phyloP scores from a whole-genome alignment of 1,140 invertebrate species.

The Stegodyphus mimosarum region DNA sequence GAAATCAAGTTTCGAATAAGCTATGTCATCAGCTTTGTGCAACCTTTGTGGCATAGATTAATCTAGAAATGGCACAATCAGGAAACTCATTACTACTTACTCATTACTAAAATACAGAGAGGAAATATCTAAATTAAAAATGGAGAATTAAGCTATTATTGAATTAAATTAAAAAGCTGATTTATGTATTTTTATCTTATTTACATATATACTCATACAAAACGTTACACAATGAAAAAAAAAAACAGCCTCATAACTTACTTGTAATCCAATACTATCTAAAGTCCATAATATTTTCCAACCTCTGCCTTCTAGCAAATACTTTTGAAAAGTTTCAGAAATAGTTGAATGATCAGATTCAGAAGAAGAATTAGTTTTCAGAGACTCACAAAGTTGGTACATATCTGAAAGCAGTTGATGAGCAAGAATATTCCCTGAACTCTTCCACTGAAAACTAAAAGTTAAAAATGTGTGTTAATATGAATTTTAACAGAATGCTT shows the following conservation, averaged over 20 bases:
- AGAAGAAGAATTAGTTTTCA: background rate
- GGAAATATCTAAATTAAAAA: too few relatives aligned
- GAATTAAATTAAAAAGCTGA: too few relatives aligned
- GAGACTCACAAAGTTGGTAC: slow-evolving; percentile 36
- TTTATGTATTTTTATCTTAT: too few relatives aligned
- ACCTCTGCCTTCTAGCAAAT: slow-evolving; percentile 47
- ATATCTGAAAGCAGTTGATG: slow-evolving; percentile 50
- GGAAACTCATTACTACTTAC: too few relatives aligned
- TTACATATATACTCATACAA: too few relatives aligned
- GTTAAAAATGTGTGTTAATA: background rate
- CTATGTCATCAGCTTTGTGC: too few relatives aligned
- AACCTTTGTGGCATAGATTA: too few relatives aligned
- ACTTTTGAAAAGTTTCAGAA: slow-evolving; percentile 31
- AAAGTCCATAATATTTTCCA: slow-evolving; percentile 54
- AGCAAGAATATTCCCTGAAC: slow-evolving; percentile 40
- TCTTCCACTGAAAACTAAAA: slow-evolving; percentile 44
- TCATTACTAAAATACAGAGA: too few relatives aligned
- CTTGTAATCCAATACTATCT: slow-evolving; percentile 41
- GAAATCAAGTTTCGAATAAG: too few relatives aligned
- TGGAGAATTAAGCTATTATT: too few relatives aligned
- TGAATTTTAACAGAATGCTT: background rate
- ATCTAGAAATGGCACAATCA: too few relatives aligned
- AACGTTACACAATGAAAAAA: too few relatives aligned
- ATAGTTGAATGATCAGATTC: slow-evolving; percentile 6
- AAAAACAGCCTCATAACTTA: background rate